Conservation (phyloP, 23 tunicate species). For the Trididemnum clinides region DNA sequence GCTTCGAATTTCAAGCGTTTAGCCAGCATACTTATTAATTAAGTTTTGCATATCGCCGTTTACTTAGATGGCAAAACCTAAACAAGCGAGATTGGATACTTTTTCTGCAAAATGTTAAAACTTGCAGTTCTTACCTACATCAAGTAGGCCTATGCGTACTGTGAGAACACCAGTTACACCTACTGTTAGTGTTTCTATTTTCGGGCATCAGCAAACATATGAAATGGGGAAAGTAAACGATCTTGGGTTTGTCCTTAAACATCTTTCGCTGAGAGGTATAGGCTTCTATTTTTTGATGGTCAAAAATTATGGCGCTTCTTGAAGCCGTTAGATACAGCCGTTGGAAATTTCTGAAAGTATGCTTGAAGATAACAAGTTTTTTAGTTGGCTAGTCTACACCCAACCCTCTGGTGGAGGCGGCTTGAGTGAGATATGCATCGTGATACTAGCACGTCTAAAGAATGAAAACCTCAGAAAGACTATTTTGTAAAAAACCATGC, state of each 20-base stretch:
- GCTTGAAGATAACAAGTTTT: constrained; percentile 8
- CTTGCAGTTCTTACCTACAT: no score
- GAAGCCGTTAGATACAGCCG: not conserved
- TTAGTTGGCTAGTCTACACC: constrained; percentile 10
- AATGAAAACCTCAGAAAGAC: constrained; percentile 7
- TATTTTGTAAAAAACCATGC: constrained; percentile 18
- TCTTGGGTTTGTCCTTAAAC: not conserved
- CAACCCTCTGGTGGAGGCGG: constrained; percentile 34
- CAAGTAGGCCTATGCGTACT: no score
- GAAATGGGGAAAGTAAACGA: not conserved
- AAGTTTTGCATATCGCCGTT: no score
- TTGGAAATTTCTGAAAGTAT: not conserved
- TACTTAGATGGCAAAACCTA: no score
- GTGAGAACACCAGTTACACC: not conserved
- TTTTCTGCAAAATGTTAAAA: no score
- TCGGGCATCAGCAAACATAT: not conserved
- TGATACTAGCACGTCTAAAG: not conserved
- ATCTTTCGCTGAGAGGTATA: not conserved
- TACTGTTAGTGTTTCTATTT: not conserved
- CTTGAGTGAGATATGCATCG: constrained; percentile 18
- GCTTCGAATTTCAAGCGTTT: no score
- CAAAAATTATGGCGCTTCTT: not conserved
- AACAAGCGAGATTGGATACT: no score
- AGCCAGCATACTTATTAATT: no score
- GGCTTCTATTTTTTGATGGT: not conserved